Percentiles rank a stretch among this genome's conserved stretches.
Conservation (phyloP, 23 tunicate species). For the Styela clava region DNA sequence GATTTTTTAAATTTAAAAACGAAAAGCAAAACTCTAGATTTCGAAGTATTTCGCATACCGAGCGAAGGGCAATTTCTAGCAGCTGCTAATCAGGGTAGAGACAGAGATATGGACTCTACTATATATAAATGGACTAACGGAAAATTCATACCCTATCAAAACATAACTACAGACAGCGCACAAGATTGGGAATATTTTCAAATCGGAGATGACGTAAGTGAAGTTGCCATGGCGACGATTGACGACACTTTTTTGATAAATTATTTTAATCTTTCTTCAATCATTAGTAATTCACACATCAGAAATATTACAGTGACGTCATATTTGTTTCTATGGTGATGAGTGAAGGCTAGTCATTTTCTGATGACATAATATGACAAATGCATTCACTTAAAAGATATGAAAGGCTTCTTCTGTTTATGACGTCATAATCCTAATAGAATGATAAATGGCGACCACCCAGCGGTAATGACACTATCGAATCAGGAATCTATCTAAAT, state of each 20-base stretch:
- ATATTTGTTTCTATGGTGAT: background rate
- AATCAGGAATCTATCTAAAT: too few relatives aligned
- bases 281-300: background rate
- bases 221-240: background rate
- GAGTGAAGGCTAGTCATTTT: background rate
- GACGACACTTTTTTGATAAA: background rate
- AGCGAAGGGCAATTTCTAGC: slow-evolving; percentile 83
- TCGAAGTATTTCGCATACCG: slow-evolving; percentile 74
- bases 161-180: slow-evolving; percentile 80
- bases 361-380: too few relatives aligned
- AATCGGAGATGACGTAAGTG: slow-evolving; percentile 71
- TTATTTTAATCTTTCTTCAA: background rate
- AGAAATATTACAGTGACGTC: background rate
- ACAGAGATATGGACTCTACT: slow-evolving; percentile 74
- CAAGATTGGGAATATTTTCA: slow-evolving; percentile 82
- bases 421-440: background rate
- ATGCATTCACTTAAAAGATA: too few relatives aligned
- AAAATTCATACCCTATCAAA: slow-evolving; percentile 56
- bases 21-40: slow-evolving; percentile 81
- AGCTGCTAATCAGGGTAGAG: slow-evolving; percentile 88
- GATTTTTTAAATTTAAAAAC: slow-evolving; percentile 65
- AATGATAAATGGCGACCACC: background rate
- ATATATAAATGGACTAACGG: slow-evolving; percentile 74
- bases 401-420: background rate
- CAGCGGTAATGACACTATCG: background rate